These are phyloP conservation scores for Asobara japonica DNA, from an alignment of 1,140 invertebrate species.

Conservation along the genomic window DNA sequence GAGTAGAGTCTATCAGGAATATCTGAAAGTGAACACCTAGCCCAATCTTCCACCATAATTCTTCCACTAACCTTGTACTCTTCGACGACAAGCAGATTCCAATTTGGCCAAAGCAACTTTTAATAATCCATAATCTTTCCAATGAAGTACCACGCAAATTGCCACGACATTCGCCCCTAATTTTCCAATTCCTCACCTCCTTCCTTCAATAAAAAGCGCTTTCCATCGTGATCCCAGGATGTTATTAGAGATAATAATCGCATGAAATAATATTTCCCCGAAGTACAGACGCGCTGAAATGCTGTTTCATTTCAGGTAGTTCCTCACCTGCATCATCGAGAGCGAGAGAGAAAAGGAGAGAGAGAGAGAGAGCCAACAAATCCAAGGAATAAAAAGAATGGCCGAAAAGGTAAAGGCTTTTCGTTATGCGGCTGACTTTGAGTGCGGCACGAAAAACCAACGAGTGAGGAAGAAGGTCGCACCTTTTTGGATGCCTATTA, in stretches of 20 bases:
- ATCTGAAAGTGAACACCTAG: too few species aligned
- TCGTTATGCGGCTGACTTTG: constrained; percentile 37
- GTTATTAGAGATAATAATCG: constrained; percentile 66
- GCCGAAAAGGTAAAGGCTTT: constrained; percentile 8
- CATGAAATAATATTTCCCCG: constrained; percentile 60
- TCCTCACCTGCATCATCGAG: constrained; percentile 38
- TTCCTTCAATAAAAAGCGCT: constrained; percentile 33
- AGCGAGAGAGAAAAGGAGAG: constrained; percentile 33
- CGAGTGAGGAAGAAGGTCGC: constrained; percentile 46
- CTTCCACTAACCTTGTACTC: too few species aligned
- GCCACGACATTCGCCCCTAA: not conserved
- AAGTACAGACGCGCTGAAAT: constrained; percentile 34
- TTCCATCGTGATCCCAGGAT: constrained; percentile 33
- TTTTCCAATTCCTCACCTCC: not conserved
- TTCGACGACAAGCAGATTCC: too few species aligned
- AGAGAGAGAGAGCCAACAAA: constrained; percentile 1
- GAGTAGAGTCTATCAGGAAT: too few species aligned
- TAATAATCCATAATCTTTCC: not conserved
- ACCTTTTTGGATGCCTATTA: constrained; percentile 60
- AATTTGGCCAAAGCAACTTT: too few species aligned
- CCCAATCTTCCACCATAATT: too few species aligned
- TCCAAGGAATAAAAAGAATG: not conserved
- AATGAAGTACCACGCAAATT: not conserved
- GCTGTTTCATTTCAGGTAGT: constrained; percentile 38
- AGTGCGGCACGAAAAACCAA: constrained; percentile 25